A percentile compares a stretch with the other conserved stretches of the same genome.
phyloP scores from a whole-genome alignment of 64 coral and sea anemone genomes.

The Cladopsammia gracilis region DNA sequence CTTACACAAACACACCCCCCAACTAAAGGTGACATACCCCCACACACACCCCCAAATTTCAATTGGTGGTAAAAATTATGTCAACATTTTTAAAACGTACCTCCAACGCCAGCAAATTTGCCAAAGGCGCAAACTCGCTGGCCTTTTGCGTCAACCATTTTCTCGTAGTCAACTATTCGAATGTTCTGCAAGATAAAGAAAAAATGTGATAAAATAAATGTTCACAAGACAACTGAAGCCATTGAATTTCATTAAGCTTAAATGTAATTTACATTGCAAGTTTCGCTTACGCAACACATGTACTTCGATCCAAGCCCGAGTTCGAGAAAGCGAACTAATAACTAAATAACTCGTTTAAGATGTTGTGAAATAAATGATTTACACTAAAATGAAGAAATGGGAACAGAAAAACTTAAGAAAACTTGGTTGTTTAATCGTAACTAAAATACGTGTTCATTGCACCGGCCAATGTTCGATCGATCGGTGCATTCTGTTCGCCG shows the following conservation, averaged over 20 bases:
- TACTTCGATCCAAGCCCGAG: no score
- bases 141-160: slow-evolving; percentile 93
- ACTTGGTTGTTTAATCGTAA: no score
- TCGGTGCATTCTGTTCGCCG: no score
- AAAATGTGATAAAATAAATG: background rate
- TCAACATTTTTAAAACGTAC: slow-evolving; percentile 17
- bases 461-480: background rate
- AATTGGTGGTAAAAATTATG: background rate
- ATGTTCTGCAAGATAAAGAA: slow-evolving; percentile 78
- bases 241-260: no score
- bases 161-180: slow-evolving; percentile 96
- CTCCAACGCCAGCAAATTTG: slow-evolving; percentile 97
- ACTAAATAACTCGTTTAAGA: no score
- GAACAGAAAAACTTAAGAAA: no score
- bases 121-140: slow-evolving; percentile 98
- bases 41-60: slow-evolving; percentile 6
- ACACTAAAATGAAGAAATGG: no score
- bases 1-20: background rate
- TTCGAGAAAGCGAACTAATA: no score
- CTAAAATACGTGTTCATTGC: background rate
- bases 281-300: no score
- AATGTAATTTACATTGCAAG: no score
- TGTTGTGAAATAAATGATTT: no score
- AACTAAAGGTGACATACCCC: background rate
- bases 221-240: no score